These are phyloP conservation scores for Salpingus planirostris DNA, from an alignment of 2,888 invertebrate species.

Conservation along the genomic window DNA sequence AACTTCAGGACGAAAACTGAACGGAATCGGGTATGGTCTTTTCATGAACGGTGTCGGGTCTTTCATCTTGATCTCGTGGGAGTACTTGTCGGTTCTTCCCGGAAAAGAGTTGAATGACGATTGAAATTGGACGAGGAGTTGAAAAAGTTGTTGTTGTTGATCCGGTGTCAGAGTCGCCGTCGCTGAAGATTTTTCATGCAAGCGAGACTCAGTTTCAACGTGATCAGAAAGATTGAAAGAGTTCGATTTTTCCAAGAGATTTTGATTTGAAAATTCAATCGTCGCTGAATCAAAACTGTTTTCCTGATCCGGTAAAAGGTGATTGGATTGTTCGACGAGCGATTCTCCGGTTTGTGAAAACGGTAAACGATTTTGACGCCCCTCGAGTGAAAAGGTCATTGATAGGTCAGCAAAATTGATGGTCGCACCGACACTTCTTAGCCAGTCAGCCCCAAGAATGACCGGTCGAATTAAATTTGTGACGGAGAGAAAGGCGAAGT, in stretches of 20 bases:
- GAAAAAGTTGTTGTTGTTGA: constrained; percentile 4
- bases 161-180: constrained; percentile 1
- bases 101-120: constrained; percentile 16
- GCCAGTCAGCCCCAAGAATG: constrained; percentile 12
- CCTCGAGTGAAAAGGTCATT: background rate
- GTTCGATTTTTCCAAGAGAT: too few species aligned
- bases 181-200: background rate
- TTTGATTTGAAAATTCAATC: too few species aligned
- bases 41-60: constrained; percentile 16
- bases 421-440: constrained; percentile 5
- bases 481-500: constrained; percentile 12
- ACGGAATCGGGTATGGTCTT: constrained; percentile 27
- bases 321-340: background rate
- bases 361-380: background rate
- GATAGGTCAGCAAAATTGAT: constrained; percentile 4
- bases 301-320: background rate
- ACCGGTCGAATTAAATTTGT: constrained; percentile 15
- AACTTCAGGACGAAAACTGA: constrained; percentile 20
- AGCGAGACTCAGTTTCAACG: background rate
- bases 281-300: too few species aligned
- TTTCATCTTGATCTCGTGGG: constrained; percentile 21
- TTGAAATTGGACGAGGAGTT: constrained; percentile 6
- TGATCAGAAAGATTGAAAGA: background rate
- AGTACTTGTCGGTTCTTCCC: constrained; percentile 16
- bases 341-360: background rate